Evolutionary conservation across 1,140 invertebrate genomes (phyloP), one percentile per base, ranked within the genome.

Genomic region (Tetramorium alpestre): DNA sequence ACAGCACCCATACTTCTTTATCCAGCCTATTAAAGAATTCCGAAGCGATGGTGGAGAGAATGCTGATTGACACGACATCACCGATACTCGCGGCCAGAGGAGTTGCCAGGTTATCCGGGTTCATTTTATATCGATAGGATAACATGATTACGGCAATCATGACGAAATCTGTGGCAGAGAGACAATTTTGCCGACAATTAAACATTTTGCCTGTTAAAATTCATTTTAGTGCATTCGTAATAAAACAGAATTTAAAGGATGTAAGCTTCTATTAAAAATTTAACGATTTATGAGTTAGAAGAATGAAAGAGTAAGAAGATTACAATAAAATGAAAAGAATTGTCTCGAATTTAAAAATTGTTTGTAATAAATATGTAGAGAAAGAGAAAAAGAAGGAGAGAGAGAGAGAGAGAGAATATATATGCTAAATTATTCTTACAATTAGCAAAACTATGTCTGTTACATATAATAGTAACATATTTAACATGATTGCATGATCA

Each of bases 81-180:
- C 99, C 99, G 64, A 99, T 97, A 77, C 98, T 99, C 3, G 99
- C 99, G 11, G 99, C 99, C 44, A 99, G 96, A 0, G 99, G 99
- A 10, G 99, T 99, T 16, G 99, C 99, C 65, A 99, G 96, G 96
- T 99, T 99, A 94, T 99, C 99, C 0, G 99, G 99, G 95, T 99
- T 99, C 91, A 99, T 97, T 88, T 97, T 97, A 91, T 97, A 97
- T 93, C 96, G 97, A 91, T 97, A 96, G 4, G 98, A 97, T 49
- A 97, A 92, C 90, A 98, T 96, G 87, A 98, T 98, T 47, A 99
- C 98, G 90, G 96, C 96, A 41, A 99, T 97, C 96, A 99, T 97
- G 10, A 99, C 96, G 91, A 98, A 97, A 95, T 98, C 98, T 98
- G 22, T 65, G 8, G 0, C 25, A 7, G 13, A 58, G n/a, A 47